A percentile compares a stretch with the other conserved stretches of the same genome.
Conservation (phyloP, 2,888 invertebrate species). For the Dermolepida albohirtum region DNA sequence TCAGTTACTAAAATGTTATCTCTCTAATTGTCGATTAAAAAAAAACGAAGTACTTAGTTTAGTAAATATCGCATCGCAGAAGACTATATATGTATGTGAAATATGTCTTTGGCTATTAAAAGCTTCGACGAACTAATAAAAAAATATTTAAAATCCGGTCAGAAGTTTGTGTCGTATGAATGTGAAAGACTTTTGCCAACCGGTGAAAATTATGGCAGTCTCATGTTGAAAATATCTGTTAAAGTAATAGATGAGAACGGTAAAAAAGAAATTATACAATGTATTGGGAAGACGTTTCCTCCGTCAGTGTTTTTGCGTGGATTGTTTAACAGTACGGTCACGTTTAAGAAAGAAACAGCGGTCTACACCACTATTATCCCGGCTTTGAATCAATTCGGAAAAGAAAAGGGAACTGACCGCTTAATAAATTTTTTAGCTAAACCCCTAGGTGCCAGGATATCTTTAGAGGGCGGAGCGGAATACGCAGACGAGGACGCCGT, state of each 20-base stretch:
- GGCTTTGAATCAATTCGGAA: constrained; percentile 63
- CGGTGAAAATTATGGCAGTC: constrained; percentile 71
- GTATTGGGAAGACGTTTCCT: constrained; percentile 66
- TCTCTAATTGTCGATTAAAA: too few relatives aligned
- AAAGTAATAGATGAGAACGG: constrained; percentile 50
- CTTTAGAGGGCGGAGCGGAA: constrained; percentile 43
- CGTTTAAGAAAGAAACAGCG: constrained; percentile 67
- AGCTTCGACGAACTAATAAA: constrained; percentile 8
- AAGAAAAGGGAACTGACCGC: constrained; percentile 53
- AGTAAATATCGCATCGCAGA: too few relatives aligned
- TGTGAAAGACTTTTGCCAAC: constrained; percentile 58
- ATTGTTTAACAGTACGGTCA: constrained; percentile 66
- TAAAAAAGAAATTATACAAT: constrained; percentile 50
- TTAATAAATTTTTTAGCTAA: constrained; percentile 57
- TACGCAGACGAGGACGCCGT: constrained; percentile 68
- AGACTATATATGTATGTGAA: too few relatives aligned
- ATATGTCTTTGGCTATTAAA: constrained; percentile 19
- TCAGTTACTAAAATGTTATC: too few relatives aligned
- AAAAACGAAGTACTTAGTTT: too few relatives aligned
- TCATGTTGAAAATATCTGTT: constrained; percentile 62
- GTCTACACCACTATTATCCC: constrained; percentile 67
- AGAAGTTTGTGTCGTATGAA: constrained; percentile 4
- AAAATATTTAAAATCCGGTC: neutral
- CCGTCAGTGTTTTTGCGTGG: constrained; percentile 65
- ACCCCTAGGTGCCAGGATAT: constrained; percentile 66